phyloP scores from a whole-genome alignment of 2,888 invertebrate species.

The Patella ulyssiponensis region DNA sequence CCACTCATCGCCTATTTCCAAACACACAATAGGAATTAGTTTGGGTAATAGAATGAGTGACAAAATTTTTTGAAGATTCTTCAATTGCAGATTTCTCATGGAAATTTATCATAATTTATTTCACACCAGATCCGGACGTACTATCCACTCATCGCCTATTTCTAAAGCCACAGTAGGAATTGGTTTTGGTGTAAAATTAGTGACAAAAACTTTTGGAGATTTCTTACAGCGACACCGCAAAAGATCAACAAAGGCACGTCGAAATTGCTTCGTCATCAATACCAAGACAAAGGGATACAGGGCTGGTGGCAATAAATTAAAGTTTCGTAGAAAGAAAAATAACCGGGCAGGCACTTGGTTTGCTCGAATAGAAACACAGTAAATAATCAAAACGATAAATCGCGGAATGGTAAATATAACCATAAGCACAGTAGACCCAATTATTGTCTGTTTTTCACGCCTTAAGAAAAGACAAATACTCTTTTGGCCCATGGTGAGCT shows the following conservation, averaged over 20 bases:
- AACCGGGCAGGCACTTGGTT: background rate
- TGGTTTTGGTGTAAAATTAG: background rate
- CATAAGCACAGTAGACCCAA: background rate
- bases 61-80: too few relatives aligned
- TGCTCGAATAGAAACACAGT: background rate
- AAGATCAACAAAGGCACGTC: background rate
- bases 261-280: background rate
- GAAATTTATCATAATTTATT: too few relatives aligned
- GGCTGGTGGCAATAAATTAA: background rate
- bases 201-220: background rate
- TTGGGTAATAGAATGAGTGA: too few relatives aligned
- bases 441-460: background rate
- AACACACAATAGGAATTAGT: too few relatives aligned
- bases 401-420: background rate
- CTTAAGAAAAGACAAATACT: background rate
- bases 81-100: too few relatives aligned
- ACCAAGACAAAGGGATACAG: background rate
- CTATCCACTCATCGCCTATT: too few relatives aligned
- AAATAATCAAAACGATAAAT: background rate
- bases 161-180: too few relatives aligned
- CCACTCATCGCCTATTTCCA: too few relatives aligned
- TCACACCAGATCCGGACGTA: too few relatives aligned
- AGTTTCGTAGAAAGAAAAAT: background rate
- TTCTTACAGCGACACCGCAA: background rate
- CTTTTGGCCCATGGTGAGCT: background rate